phyloP scores from a whole-genome alignment of 2,888 invertebrate genomes.

The Trilocha varians region DNA sequence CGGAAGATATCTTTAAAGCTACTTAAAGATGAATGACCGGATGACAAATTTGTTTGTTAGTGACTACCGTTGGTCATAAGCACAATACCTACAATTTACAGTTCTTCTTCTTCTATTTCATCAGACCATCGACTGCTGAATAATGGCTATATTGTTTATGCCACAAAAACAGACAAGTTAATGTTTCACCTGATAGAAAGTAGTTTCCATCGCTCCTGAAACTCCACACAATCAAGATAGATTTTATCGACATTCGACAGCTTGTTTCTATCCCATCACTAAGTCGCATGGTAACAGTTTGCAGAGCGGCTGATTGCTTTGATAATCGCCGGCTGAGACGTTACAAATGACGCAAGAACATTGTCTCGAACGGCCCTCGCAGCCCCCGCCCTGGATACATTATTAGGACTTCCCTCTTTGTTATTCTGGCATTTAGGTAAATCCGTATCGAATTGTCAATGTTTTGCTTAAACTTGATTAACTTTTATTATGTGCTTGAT shows the following conservation, averaged over 20 bases:
- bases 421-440: slow-evolving; percentile 11
- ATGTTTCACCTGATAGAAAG: too few species aligned
- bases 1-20: too few species aligned
- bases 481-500: background rate
- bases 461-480: background rate
- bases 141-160: too few species aligned
- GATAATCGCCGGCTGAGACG: slow-evolving; percentile 58
- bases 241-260: background rate
- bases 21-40: too few species aligned
- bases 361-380: slow-evolving; percentile 29
- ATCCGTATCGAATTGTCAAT: background rate
- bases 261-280: slow-evolving; percentile 9
- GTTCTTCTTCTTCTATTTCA: too few species aligned
- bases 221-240: background rate
- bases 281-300: slow-evolving; percentile 40
- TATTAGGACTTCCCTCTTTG: slow-evolving; percentile 23
- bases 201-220: too few species aligned
- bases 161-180: too few species aligned
- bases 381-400: slow-evolving; percentile 28
- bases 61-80: too few species aligned
- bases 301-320: slow-evolving; percentile 60
- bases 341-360: slow-evolving; percentile 57
- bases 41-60: too few species aligned
- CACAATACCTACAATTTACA: too few species aligned
- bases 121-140: too few species aligned